These are phyloP conservation scores for Odontothrips loti DNA, from an alignment of 2,888 invertebrate genomes.

Conservation along the genomic window DNA sequence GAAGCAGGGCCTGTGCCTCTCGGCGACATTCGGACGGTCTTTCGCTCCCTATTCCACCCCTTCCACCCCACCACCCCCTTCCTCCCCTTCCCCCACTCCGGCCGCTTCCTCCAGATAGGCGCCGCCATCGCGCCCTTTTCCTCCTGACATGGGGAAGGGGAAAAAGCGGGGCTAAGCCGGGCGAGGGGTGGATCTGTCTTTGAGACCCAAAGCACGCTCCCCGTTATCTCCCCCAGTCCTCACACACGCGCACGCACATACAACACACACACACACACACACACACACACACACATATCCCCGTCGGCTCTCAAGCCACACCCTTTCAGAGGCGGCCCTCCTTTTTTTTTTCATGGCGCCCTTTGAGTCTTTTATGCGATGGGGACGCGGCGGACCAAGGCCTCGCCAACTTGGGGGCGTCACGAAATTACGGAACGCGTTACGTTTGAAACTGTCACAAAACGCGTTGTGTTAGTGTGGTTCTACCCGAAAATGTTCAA, in stretches of 20 bases:
- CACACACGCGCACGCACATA: neutral
- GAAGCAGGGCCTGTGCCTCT: too few species aligned
- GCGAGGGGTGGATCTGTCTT: neutral
- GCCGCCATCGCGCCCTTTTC: too few species aligned
- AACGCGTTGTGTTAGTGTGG: too few species aligned
- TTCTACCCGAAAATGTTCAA: too few species aligned
- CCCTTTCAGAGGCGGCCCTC: slow-evolving; percentile 7
- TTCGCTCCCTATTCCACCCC: too few species aligned
- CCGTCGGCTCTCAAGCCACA: slow-evolving; percentile 16
- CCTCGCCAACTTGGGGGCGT: neutral
- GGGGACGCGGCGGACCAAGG: neutral
- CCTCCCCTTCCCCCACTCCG: too few species aligned
- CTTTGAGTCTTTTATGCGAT: slow-evolving; percentile 25
- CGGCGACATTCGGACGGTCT: too few species aligned
- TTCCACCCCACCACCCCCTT: too few species aligned
- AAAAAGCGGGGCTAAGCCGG: neutral
- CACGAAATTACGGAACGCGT: too few species aligned
- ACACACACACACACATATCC: neutral
- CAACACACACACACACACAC: neutral
- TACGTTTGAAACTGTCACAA: too few species aligned
- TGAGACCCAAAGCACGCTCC: slow-evolving; percentile 1
- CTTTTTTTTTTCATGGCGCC: slow-evolving; percentile 22
- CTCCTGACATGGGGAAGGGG: neutral
- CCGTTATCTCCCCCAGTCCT: slow-evolving; percentile 3
- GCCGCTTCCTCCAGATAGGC: too few species aligned